A percentile compares a stretch with the other conserved stretches of the same genome.
phyloP scores from a whole-genome alignment of 2,113 vertebrate species.

The Rana temporaria region DNA sequence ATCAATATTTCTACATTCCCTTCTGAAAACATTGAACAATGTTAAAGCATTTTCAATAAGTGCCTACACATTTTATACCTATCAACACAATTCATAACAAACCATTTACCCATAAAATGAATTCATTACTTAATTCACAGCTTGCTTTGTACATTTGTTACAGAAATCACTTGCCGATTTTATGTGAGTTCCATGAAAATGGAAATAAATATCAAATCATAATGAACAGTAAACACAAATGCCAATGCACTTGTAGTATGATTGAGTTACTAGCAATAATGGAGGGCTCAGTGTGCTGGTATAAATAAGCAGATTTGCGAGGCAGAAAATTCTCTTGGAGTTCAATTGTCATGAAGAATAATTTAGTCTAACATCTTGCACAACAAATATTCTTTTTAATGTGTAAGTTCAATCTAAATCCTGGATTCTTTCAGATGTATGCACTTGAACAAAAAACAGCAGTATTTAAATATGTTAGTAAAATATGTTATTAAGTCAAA shows the following conservation, averaged over 20 bases:
- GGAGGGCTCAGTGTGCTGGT: not conserved
- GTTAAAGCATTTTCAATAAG: not conserved
- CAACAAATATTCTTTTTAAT: not conserved
- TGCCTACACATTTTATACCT: constrained; percentile 5
- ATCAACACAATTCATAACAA: constrained; percentile 21
- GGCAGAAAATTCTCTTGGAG: not conserved
- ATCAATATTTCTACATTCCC: not conserved
- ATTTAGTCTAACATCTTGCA: not conserved
- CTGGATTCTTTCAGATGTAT: not conserved
- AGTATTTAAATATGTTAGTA: not conserved
- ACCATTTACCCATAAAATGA: constrained; percentile 13
- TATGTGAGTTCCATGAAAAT: constrained; percentile 32
- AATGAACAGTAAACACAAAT: constrained; percentile 33
- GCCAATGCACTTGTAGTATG: constrained; percentile 7
- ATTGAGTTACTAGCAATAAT: constrained; percentile 17
- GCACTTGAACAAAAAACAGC: not conserved
- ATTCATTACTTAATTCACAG: constrained; percentile 19
- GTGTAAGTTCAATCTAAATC: not conserved
- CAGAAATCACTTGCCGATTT: constrained; percentile 28
- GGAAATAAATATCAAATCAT: constrained; percentile 8
- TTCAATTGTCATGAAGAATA: constrained; percentile 3
- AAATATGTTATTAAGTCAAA: not conserved
- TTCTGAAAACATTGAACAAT: not conserved
- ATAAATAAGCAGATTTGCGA: not conserved
- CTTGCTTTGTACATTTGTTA: constrained; percentile 29